Base-by-base conservation (phyloP, 64 coral and sea anemone species). In the Catalaphyllia jardinei region DNA sequence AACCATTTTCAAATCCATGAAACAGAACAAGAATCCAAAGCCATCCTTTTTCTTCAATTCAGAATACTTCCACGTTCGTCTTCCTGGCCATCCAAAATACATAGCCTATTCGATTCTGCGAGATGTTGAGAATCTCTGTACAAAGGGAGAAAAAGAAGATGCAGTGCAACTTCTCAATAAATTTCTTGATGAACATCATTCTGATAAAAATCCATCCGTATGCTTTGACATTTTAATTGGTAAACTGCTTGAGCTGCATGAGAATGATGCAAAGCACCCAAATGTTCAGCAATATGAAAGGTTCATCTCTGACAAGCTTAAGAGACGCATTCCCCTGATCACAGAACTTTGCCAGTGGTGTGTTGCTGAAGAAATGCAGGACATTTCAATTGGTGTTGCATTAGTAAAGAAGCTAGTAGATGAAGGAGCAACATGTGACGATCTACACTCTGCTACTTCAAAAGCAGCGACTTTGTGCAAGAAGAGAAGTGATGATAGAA, bases 41-140 rank as follows among this genome's bases (percentile, higher is more conserved):
- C 91, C 91, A 52, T 30, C 54, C 31, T 93, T 93, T 75, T 18
- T 39, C 29, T 93, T 93, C 54, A 75, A 42, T 52, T 31, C 71
- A 1, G 63, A 67, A 42, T 80, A 74, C 42, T 93, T 93, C 55
- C 33, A 62, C 24, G 86, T 93, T 52, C 60, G 77, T 22, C 91
- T 93, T 49, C 91, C 91, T 10, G 80, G 91, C n/a, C 91, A 93
- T 25, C 91, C 91, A 11, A 80, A 82, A 77, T 88, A 93, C 55
- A 79, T 74, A 62, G 87, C 86, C 2, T 51, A 88, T 60, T 62
- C 80, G 10, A 88, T 88, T 60, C 31, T 88, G 46, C 25, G 69
- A 67, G 67, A 93, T 2, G 86, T 93, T 65, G 55, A 93, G n/a
- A 88, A 75, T 12, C 73, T 93, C 19, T 78, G 86, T 22, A 65